Evolutionary conservation across 2,797 vertebrate species (phyloP).

Genomic region (Nannoperca australis): DNA sequence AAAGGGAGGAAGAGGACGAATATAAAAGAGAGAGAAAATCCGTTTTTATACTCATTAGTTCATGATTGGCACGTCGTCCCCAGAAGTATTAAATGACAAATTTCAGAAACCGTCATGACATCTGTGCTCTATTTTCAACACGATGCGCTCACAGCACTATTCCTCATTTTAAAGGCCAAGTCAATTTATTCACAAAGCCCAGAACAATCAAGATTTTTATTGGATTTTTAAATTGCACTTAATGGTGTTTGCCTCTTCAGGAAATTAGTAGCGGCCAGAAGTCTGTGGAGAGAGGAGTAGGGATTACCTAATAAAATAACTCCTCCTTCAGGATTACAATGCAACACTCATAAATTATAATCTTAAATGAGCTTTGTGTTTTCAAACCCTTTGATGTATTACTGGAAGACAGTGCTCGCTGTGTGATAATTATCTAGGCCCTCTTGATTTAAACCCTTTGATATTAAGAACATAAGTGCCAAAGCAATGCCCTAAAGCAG

Average conservation of each 20-base stretch:
- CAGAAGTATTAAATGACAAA: slow-evolving; percentile 12
- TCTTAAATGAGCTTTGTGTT: slow-evolving; percentile 54
- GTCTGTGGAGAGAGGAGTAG: slow-evolving; percentile 26
- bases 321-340: slow-evolving; percentile 61
- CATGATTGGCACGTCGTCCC: slow-evolving; percentile 22
- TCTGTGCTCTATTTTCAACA: slow-evolving; percentile 8
- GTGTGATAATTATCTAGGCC: slow-evolving; percentile 40
- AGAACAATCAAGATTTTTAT: slow-evolving; percentile 60
- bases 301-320: slow-evolving; percentile 65
- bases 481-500: slow-evolving; percentile 33
- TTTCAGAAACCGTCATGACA: slow-evolving; percentile 19
- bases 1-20: neutral
- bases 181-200: slow-evolving; percentile 57
- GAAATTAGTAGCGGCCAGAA: slow-evolving; percentile 52
- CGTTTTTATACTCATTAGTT: slow-evolving; percentile 23
- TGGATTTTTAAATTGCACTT: slow-evolving; percentile 66
- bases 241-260: slow-evolving; percentile 53
- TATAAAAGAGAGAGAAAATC: slow-evolving; percentile 1
- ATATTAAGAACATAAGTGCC: slow-evolving; percentile 48
- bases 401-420: slow-evolving; percentile 39
- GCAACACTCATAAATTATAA: slow-evolving; percentile 54
- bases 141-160: slow-evolving; percentile 18
- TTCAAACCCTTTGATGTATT: slow-evolving; percentile 51
- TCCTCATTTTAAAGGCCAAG: slow-evolving; percentile 24
- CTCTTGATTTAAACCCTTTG: slow-evolving; percentile 50